Percentiles rank a stretch among this genome's conserved stretches.
These are phyloP conservation scores for Xenus cinereus DNA, from an alignment of 2,113 vertebrate genomes.

Conservation along the genomic window DNA sequence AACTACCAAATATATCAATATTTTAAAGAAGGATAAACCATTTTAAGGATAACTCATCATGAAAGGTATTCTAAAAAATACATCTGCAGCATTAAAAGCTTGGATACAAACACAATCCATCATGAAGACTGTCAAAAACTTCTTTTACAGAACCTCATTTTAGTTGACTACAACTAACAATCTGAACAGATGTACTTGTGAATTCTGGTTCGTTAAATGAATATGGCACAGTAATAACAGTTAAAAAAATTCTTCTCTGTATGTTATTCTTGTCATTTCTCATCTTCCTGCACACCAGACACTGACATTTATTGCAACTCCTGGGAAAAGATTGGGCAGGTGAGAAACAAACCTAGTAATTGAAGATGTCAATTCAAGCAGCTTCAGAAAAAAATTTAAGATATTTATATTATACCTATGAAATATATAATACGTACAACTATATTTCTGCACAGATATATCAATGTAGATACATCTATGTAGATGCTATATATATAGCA, in stretches of 20 bases:
- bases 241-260: not conserved
- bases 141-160: not conserved
- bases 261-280: not conserved
- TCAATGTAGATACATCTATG: not conserved
- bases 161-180: not conserved
- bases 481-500: no score
- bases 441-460: not conserved
- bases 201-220: not conserved
- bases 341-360: not conserved
- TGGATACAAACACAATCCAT: not conserved
- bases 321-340: not conserved
- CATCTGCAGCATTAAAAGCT: not conserved
- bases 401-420: not conserved
- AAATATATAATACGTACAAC: not conserved
- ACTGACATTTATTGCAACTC: not conserved
- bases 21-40: not conserved
- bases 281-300: not conserved
- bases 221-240: not conserved
- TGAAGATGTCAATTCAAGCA: not conserved
- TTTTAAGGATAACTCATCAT: not conserved
- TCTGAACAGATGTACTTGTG: not conserved
- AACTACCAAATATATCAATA: not conserved
- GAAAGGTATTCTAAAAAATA: not conserved
- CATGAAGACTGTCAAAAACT: not conserved
- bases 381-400: not conserved